A percentile compares a stretch with the other conserved stretches of the same genome.
phyloP scores from a whole-genome alignment of 2,797 vertebrate species.

The Lateolabrax maculatus region DNA sequence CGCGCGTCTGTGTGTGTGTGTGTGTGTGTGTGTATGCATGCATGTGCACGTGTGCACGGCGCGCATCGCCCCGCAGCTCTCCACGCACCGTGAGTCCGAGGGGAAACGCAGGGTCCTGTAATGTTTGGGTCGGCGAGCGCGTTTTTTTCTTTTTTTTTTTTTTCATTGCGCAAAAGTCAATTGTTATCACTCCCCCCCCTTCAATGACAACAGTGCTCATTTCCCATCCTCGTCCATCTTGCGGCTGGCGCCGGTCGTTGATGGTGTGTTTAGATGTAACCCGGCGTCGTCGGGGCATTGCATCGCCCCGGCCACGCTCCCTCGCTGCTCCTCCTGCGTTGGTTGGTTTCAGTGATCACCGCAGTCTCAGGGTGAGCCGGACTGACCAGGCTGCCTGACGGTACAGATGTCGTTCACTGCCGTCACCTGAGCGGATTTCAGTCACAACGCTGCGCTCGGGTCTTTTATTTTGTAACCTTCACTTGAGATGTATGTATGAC shows the following conservation, averaged over 20 bases:
- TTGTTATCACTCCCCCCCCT: not conserved
- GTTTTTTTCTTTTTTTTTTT: too few species aligned
- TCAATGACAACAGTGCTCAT: not conserved
- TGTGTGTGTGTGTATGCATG: too few species aligned
- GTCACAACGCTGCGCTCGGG: not conserved
- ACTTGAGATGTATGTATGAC: not conserved
- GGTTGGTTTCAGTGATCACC: constrained; percentile 24
- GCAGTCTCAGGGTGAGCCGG: constrained; percentile 26
- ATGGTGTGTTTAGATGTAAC: constrained; percentile 26
- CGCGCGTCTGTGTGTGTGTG: not conserved
- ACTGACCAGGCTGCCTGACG: not conserved
- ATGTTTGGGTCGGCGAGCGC: too few species aligned
- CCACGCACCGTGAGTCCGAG: constrained; percentile 63
- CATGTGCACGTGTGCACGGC: constrained; percentile 8
- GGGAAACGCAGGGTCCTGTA: constrained; percentile 56
- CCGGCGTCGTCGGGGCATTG: constrained; percentile 27
- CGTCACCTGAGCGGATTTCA: not conserved
- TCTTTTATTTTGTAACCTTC: not conserved
- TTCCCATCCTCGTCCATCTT: not conserved
- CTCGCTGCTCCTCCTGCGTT: not conserved
- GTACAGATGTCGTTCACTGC: constrained; percentile 18
- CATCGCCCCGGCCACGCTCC: constrained; percentile 36
- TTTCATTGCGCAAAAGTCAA: constrained; percentile 55
- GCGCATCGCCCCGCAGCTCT: constrained; percentile 66
- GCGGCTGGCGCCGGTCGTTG: constrained; percentile 10